Evolutionary conservation across 2,888 invertebrate genomes (phyloP).

Genomic region (Odontothrips loti): DNA sequence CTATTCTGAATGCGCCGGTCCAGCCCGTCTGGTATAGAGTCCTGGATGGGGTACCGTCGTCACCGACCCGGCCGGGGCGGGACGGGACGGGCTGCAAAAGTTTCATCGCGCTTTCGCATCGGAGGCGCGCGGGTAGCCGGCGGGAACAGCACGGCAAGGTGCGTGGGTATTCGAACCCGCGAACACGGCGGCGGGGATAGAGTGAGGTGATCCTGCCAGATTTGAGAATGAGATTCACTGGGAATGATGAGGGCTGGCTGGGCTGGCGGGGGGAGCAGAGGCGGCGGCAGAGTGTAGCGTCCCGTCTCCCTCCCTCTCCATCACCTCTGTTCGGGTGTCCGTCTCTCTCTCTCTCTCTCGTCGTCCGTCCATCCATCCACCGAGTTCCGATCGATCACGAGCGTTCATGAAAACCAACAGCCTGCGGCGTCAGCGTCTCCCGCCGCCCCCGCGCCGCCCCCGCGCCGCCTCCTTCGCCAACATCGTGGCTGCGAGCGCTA

Average conservation of each 20-base stretch:
- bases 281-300: no score
- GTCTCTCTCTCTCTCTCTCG: no score
- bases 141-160: not conserved
- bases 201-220: constrained; percentile 18
- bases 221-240: constrained; percentile 26
- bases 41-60: no score
- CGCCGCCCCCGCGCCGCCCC: not conserved
- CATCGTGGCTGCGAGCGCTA: not conserved
- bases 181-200: not conserved
- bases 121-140: not conserved
- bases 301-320: not conserved
- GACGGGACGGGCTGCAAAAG: not conserved
- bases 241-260: constrained; percentile 7
- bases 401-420: constrained; percentile 23
- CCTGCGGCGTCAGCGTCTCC: not conserved
- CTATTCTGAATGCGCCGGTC: no score
- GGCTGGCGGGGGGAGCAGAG: not conserved
- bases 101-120: not conserved
- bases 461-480: not conserved
- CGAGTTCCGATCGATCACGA: constrained; percentile 8
- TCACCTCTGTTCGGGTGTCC: not conserved
- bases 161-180: not conserved
- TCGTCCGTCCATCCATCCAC: not conserved
- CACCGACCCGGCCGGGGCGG: not conserved
- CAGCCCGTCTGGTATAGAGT: no score